Percentiles rank a stretch among this genome's conserved stretches.
Evolutionary conservation across 2,797 vertebrate genomes (phyloP).

Genomic region (Tokudaia muenninki): DNA sequence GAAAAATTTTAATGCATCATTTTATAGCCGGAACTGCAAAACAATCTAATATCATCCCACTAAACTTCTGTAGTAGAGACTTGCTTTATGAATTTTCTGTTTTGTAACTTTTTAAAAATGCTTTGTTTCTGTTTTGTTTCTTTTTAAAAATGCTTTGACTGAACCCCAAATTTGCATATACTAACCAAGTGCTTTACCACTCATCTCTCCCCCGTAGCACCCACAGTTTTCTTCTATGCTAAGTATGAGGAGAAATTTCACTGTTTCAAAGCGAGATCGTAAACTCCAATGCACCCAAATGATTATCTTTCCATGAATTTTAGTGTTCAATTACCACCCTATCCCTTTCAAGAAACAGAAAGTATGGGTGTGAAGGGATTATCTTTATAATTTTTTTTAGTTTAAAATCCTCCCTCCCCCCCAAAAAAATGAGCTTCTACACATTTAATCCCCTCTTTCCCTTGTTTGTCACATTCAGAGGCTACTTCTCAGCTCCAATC

Average conservation of each 20-base stretch:
- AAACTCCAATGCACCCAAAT: not conserved
- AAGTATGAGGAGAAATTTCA: not conserved
- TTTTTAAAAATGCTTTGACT: not conserved
- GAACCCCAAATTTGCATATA: not conserved
- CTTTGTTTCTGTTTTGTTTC: too few relatives aligned
- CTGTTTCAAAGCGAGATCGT: not conserved
- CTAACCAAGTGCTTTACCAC: too few relatives aligned
- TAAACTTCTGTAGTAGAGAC: not conserved
- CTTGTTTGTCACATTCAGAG: not conserved
- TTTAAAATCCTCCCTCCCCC: not conserved
- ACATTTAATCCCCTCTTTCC: not conserved
- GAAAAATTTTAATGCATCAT: not conserved
- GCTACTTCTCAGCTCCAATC: not conserved
- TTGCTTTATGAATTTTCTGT: not conserved
- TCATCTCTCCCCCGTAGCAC: not conserved
- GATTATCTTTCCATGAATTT: not conserved
- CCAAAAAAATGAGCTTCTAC: not conserved
- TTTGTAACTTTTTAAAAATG: not conserved
- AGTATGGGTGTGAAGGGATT: accelerated
- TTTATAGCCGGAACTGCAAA: not conserved
- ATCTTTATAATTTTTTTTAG: not conserved
- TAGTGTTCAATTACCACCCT: not conserved
- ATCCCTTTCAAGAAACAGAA: not conserved
- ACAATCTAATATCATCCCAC: not conserved
- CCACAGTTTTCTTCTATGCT: not conserved